These are phyloP conservation scores for Chiridota heheva DNA, from an alignment of 35 echinoderm and acorn worm genomes.

Conservation along the genomic window DNA sequence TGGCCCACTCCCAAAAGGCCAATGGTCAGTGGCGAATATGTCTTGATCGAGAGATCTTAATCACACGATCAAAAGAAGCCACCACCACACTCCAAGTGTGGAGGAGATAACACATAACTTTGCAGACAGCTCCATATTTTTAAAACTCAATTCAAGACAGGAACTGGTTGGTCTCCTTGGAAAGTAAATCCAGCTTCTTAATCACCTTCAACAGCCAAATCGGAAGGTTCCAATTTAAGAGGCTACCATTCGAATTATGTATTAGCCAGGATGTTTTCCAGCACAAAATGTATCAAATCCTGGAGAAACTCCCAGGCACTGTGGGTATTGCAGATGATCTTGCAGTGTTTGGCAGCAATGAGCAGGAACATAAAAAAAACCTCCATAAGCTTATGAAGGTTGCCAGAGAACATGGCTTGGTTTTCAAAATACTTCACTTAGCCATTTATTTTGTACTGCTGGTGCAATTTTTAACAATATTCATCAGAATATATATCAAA, in stretches of 20 bases:
- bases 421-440: no score
- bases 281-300: slow-evolving; percentile 53
- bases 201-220: slow-evolving; percentile 72
- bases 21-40: slow-evolving; percentile 45
- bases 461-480: no score
- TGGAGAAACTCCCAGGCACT: slow-evolving; percentile 37
- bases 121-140: slow-evolving; percentile 14
- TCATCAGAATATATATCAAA: no score
- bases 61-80: slow-evolving; percentile 12
- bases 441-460: no score
- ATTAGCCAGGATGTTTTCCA: slow-evolving; percentile 61
- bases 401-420: slow-evolving; percentile 24
- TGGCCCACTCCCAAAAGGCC: neutral
- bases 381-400: slow-evolving; percentile 38
- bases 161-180: slow-evolving; percentile 49
- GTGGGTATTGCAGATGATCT: slow-evolving; percentile 51
- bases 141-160: slow-evolving; percentile 53
- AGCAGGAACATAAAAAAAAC: slow-evolving; percentile 34
- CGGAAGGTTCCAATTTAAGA: slow-evolving; percentile 42
- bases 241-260: slow-evolving; percentile 54
- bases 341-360: slow-evolving; percentile 19
- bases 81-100: slow-evolving; percentile 51
- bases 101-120: slow-evolving; percentile 58
- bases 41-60: slow-evolving; percentile 58
- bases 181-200: slow-evolving; percentile 4